Evolutionary conservation across 2,113 vertebrate species (phyloP).

Genomic region (Plestiodon gilberti): DNA sequence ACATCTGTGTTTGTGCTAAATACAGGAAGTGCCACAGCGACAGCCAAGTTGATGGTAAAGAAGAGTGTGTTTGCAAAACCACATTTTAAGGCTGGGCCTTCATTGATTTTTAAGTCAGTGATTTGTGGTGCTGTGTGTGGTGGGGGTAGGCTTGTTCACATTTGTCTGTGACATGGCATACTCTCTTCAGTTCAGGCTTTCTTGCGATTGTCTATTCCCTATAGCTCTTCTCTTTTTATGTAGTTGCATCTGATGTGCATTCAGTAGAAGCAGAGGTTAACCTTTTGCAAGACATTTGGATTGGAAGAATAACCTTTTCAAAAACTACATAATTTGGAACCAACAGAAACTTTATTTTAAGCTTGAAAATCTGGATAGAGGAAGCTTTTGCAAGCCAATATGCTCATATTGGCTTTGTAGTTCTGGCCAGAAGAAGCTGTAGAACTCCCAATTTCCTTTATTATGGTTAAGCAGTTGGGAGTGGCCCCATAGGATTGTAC

Average conservation of each 20-base stretch:
- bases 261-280: constrained; percentile 39
- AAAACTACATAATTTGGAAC: constrained; percentile 40
- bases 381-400: background rate
- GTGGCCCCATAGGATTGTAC: background rate
- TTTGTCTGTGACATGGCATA: background rate
- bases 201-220: background rate
- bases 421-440: background rate
- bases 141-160: background rate
- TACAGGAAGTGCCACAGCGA: background rate
- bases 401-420: no score
- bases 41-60: background rate
- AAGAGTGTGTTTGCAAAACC: background rate
- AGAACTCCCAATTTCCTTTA: background rate
- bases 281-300: constrained; percentile 42
- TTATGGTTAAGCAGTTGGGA: background rate
- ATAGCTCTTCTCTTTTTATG: background rate
- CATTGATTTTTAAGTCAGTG: background rate
- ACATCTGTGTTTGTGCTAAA: background rate
- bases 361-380: background rate
- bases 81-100: background rate
- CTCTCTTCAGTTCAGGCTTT: background rate
- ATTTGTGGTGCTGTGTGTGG: background rate
- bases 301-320: constrained; percentile 59
- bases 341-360: constrained; percentile 32
- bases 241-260: background rate